These are phyloP conservation scores for Carcharodon carcharias DNA, from an alignment of 2,797 vertebrate species.

Conservation along the genomic window DNA sequence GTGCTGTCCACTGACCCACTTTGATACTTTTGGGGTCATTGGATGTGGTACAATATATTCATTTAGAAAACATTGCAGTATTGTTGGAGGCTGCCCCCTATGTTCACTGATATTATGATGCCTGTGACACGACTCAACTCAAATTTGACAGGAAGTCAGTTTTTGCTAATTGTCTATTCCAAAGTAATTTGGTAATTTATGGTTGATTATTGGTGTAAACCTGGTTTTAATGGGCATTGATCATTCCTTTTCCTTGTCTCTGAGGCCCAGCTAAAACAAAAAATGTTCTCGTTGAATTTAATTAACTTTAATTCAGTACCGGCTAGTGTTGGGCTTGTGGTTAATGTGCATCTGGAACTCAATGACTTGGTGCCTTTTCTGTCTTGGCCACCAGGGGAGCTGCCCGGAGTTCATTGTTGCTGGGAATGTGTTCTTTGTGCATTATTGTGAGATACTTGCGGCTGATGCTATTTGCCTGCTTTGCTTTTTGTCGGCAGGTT, in stretches of 20 bases:
- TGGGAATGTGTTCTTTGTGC: not conserved
- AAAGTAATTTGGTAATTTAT: not conserved
- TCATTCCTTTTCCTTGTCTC: not conserved
- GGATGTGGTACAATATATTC: too few relatives aligned
- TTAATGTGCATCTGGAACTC: not conserved
- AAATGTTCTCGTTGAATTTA: not conserved
- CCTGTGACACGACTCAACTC: not conserved
- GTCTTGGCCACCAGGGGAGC: not conserved
- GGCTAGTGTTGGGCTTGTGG: not conserved
- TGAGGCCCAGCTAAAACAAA: not conserved
- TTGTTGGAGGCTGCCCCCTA: not conserved
- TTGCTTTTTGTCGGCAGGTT: slow-evolving; percentile 50
- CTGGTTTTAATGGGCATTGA: not conserved
- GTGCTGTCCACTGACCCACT: not conserved
- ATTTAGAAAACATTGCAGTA: not conserved
- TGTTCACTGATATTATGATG: not conserved
- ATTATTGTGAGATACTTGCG: not conserved
- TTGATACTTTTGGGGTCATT: not conserved
- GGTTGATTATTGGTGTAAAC: not conserved
- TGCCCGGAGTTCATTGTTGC: not conserved
- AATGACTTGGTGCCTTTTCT: not conserved
- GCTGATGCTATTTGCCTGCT: not conserved
- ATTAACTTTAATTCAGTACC: not conserved
- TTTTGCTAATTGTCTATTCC: not conserved
- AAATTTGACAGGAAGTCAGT: not conserved